Conservation (phyloP, 2,113 vertebrate species). For the Vimba vimba region DNA sequence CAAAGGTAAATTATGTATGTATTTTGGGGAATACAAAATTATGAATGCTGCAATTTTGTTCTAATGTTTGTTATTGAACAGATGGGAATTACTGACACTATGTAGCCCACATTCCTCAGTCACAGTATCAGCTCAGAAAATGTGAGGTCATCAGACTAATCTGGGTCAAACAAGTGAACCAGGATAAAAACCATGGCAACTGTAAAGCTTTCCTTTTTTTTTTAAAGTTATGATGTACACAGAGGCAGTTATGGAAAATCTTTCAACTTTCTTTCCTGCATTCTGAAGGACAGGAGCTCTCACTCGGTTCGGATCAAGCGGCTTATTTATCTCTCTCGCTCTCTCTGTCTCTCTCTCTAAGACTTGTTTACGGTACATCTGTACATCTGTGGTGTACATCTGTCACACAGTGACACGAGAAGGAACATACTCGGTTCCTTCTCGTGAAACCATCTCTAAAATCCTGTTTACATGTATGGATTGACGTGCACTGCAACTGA, state of each 20-base stretch:
- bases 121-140: not conserved
- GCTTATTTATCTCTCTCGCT: not conserved
- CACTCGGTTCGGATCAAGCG: not conserved
- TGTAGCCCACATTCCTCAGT: not conserved
- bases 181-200: constrained; percentile 4
- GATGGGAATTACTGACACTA: not conserved
- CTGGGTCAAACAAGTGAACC: constrained; percentile 1
- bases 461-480: not conserved
- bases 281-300: not conserved
- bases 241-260: not conserved
- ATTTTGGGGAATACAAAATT: not conserved
- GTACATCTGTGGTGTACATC: not conserved
- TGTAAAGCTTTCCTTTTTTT: not conserved
- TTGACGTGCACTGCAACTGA: not conserved
- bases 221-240: not conserved
- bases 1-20: not conserved
- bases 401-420: not conserved
- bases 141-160: not conserved
- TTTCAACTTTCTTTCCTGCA: not conserved
- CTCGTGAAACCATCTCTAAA: not conserved
- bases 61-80: not conserved
- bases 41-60: not conserved
- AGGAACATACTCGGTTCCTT: not conserved
- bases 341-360: too few species aligned
- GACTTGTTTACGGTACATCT: not conserved